phyloP scores from a whole-genome alignment of 1,140 invertebrate species.

The Pachypeltis micranthus region DNA sequence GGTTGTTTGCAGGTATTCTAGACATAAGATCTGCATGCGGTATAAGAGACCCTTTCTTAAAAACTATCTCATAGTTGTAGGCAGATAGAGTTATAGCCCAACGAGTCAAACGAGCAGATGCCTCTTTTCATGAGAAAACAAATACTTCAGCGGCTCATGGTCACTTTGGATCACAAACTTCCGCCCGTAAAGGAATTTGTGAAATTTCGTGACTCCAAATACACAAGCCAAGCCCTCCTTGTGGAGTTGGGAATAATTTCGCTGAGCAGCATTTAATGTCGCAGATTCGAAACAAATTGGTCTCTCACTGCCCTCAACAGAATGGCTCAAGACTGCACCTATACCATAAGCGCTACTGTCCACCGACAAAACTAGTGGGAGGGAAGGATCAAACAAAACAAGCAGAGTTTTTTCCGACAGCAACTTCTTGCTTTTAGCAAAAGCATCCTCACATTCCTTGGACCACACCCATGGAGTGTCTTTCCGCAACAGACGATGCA shows the following conservation, averaged over 20 bases:
- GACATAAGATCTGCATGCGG: slow-evolving; percentile 17
- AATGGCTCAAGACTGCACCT: too few species aligned
- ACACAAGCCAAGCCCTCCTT: slow-evolving; percentile 38
- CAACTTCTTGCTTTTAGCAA: slow-evolving; percentile 19
- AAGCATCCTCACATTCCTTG: slow-evolving; percentile 22
- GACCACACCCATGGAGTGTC: too few species aligned
- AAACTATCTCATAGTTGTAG: slow-evolving; percentile 24
- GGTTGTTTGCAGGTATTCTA: neutral
- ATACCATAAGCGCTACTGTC: too few species aligned
- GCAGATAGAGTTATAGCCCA: slow-evolving; percentile 18
- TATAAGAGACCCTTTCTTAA: slow-evolving; percentile 12
- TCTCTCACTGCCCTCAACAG: slow-evolving; percentile 30
- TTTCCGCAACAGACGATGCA: too few species aligned
- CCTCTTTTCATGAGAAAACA: slow-evolving; percentile 31
- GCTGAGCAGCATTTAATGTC: slow-evolving; percentile 32
- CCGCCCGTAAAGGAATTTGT: too few species aligned
- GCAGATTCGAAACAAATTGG: slow-evolving; percentile 34
- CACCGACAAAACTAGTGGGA: too few species aligned
- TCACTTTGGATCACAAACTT: slow-evolving; percentile 36
- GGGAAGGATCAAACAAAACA: too few species aligned
- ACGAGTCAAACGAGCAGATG: slow-evolving; percentile 23
- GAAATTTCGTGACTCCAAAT: slow-evolving; percentile 34
- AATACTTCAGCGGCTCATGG: slow-evolving; percentile 24
- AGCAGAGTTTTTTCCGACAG: too few species aligned
- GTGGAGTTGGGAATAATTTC: slow-evolving; percentile 39